These are phyloP conservation scores for Patiria pectinifera DNA, from an alignment of 53 echinoderm and acorn worm species.

Conservation along the genomic window DNA sequence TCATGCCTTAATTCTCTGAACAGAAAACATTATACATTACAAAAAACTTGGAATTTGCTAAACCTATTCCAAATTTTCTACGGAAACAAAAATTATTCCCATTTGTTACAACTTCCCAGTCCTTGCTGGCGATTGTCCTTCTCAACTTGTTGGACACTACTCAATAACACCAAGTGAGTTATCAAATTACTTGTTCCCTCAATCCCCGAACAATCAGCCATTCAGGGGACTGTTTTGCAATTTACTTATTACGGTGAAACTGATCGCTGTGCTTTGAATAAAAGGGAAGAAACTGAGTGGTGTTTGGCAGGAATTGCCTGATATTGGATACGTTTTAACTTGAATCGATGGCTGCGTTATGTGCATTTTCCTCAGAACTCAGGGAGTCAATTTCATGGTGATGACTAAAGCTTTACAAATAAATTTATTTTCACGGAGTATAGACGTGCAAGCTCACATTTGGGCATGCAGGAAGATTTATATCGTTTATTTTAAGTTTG, in stretches of 20 bases:
- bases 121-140: not conserved
- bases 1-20: too few species aligned
- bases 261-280: not conserved
- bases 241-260: conserved; percentile 14
- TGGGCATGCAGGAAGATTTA: too few species aligned
- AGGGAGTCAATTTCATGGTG: too few species aligned
- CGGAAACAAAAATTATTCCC: not conserved
- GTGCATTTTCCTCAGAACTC: not conserved
- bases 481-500: too few species aligned
- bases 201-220: conserved; percentile 21
- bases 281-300: not conserved
- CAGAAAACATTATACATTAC: too few species aligned
- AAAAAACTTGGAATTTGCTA: too few species aligned
- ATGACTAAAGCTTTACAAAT: too few species aligned
- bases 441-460: too few species aligned
- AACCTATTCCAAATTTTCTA: not conserved
- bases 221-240: conserved; percentile 7
- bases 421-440: too few species aligned
- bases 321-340: not conserved
- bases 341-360: not conserved
- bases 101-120: not conserved
- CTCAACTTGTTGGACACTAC: not conserved
- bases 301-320: not conserved
- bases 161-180: not conserved
- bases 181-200: conserved; percentile 9